These are phyloP conservation scores for Fratercula arctica DNA, from an alignment of 2,797 vertebrate species.

Conservation along the genomic window DNA sequence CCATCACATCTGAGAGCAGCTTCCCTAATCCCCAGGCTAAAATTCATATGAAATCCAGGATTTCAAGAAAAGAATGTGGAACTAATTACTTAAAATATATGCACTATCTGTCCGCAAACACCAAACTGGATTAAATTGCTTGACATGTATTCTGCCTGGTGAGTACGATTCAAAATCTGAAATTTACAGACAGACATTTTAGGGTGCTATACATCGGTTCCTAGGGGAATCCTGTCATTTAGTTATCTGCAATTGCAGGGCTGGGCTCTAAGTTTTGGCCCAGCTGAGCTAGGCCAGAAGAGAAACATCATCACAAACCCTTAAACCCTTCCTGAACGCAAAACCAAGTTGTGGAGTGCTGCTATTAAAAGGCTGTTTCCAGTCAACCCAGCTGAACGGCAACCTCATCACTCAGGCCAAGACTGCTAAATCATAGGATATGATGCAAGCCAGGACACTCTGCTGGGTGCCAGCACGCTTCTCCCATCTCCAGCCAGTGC, in stretches of 20 bases:
- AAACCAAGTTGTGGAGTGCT: not conserved
- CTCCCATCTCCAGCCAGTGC: not conserved
- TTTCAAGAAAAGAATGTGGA: conserved; percentile 27
- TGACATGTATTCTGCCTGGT: not conserved
- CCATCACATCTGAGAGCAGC: not conserved
- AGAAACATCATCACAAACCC: not conserved
- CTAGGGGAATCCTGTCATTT: not conserved
- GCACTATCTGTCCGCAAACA: not conserved
- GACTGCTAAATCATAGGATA: not conserved
- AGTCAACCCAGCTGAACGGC: not conserved
- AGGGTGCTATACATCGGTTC: not conserved
- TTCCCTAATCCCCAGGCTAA: conserved; percentile 25
- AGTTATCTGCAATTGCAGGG: not conserved
- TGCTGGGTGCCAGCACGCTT: not conserved
- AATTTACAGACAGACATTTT: not conserved
- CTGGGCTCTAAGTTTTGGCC: not conserved
- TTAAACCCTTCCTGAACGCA: not conserved
- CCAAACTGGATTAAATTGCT: conserved; percentile 18
- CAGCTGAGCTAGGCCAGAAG: not conserved
- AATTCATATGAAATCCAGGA: conserved; percentile 35
- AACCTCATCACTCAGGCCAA: not conserved
- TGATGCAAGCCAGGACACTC: not conserved
- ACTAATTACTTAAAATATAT: conserved; percentile 40
- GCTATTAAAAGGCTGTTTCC: not conserved
- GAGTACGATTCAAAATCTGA: not conserved